Base-by-base conservation (phyloP, 2,797 vertebrate species). In the Antennarius maculatus region DNA sequence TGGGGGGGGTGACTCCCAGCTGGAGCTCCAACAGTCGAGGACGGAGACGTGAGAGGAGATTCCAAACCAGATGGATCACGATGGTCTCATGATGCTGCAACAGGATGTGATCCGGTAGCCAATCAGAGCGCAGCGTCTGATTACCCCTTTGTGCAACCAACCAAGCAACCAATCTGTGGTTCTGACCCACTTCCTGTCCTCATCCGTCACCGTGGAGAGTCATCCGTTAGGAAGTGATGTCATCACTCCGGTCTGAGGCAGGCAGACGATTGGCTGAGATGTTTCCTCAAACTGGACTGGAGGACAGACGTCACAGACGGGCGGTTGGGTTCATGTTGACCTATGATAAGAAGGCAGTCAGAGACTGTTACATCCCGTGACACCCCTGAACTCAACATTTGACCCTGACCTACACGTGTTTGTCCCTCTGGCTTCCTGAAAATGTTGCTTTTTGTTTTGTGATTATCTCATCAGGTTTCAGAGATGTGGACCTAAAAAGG, bases 161-260 rank as follows among this genome's bases (percentile, higher is more conserved):
- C 83, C 87, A 82, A 68, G 76, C 71, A 47, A 69, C 83, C 87
- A 83, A 91, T 88, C 89, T 83, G 82, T 71, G 81, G 84, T 84
- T 84, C 74, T 92, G 91, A 87, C 88, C 91, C 83, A 92, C 80
- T 90, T 93, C 82, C 81, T 43, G 72, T 70, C 75, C 81, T 89
- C 83, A 83, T 91, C 84, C 17, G 72, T 84, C 77, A 82, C 69
- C 60, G 53, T 9, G 62, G 54, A 76, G 76, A 74, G 78, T 83
- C 72, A 77, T 66, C 89, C 63, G 62, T 73, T 56, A 54, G 72
- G 82, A 87, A 87, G 61, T 87, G 80, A 76, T 85, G 80, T 87
- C 86, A 86, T 89, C 86, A 88, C 88, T 81, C 90, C 75, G 77
- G 84, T 79, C 78, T 84, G 79, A 55, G 74, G 69, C 54, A 61